Percentiles rank a stretch among this genome's conserved stretches.
Conservation (phyloP, 2,113 vertebrate species). For the Formicarius rufipectus region DNA sequence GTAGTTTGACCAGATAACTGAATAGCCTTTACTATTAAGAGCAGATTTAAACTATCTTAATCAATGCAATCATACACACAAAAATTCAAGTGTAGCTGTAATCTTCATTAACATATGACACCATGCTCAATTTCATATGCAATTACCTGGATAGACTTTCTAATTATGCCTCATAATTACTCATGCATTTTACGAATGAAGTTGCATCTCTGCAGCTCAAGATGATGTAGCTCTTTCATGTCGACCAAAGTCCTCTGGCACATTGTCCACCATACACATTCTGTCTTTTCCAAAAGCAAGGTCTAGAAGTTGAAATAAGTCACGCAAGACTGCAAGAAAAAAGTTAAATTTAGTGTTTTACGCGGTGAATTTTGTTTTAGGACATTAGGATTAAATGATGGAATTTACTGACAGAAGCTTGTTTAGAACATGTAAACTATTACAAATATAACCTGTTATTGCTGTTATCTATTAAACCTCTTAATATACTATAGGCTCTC, state of each 20-base stretch:
- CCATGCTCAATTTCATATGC: slow-evolving; percentile 23
- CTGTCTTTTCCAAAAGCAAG: background rate
- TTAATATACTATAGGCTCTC: background rate
- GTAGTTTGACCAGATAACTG: background rate
- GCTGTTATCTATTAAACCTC: background rate
- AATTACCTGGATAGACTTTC: slow-evolving; percentile 34
- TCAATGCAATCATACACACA: background rate
- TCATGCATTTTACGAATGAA: background rate
- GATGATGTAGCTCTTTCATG: background rate
- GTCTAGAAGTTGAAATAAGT: background rate
- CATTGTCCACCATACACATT: background rate
- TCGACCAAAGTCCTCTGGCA: background rate
- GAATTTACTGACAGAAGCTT: background rate
- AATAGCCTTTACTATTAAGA: background rate
- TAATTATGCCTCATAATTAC: slow-evolving; percentile 43
- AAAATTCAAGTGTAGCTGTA: slow-evolving; percentile 23
- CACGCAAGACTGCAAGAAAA: background rate
- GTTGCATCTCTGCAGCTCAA: background rate
- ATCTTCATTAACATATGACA: slow-evolving; percentile 44
- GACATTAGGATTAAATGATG: background rate
- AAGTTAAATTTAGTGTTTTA: background rate
- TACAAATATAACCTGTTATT: background rate
- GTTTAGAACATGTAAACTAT: background rate
- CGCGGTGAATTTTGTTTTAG: background rate
- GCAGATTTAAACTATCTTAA: slow-evolving; percentile 3